phyloP scores from a whole-genome alignment of 2,888 invertebrate species.

The Oscheius onirici region DNA sequence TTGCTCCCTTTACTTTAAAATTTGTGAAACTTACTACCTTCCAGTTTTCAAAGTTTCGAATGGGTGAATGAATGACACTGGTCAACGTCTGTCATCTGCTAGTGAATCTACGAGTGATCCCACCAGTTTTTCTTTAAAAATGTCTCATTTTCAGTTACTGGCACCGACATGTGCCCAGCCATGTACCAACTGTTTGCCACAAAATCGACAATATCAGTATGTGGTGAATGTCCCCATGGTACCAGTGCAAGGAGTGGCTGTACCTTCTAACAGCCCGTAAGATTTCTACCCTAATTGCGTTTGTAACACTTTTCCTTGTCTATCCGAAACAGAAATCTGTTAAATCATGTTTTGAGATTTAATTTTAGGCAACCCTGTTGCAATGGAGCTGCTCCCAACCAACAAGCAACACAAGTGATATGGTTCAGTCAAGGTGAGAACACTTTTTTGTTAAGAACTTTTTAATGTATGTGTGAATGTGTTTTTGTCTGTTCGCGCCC shows the following conservation, averaged over 20 bases:
- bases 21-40: background rate
- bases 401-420: conserved; percentile 11
- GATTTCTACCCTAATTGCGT: background rate
- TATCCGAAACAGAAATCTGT: background rate
- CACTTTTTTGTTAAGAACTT: background rate
- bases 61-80: conserved; percentile 24
- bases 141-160: conserved; percentile 39
- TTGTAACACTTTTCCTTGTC: background rate
- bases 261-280: conserved; percentile 30
- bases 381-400: background rate
- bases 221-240: conserved; percentile 41
- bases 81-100: conserved; percentile 30
- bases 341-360: background rate
- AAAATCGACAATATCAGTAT: conserved; percentile 43
- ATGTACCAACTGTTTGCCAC: conserved; percentile 44
- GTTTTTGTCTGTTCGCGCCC: background rate
- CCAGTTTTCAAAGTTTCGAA: background rate
- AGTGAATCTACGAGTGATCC: conserved; percentile 19
- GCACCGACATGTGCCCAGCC: conserved; percentile 42
- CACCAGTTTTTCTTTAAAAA: background rate
- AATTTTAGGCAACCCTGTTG: conserved; percentile 29
- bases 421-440: conserved; percentile 10
- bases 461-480: conserved; percentile 3
- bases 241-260: conserved; percentile 31
- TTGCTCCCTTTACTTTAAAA: background rate